Percentiles rank a stretch among this genome's conserved stretches.
phyloP scores from a whole-genome alignment of 2,113 vertebrate species.

The Sorex fumeus region DNA sequence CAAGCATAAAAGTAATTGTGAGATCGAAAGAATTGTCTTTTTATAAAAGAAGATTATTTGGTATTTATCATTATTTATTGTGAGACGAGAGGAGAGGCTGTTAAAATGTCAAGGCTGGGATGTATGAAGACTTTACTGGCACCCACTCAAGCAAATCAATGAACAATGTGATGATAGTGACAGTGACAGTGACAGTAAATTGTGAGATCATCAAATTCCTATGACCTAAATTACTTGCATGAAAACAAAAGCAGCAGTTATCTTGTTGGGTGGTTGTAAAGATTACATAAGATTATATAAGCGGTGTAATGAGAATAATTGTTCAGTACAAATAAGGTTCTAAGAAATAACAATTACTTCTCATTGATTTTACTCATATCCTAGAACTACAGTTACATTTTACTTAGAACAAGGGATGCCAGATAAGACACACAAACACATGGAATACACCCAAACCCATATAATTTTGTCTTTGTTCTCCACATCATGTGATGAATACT shows the following conservation, averaged over 20 bases:
- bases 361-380: background rate
- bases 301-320: background rate
- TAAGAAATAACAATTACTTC: slow-evolving; percentile 19
- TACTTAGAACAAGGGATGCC: background rate
- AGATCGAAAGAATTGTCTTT: background rate
- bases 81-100: no score
- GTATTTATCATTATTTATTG: background rate
- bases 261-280: background rate
- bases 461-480: background rate
- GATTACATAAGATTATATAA: background rate
- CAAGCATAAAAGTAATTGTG: background rate
- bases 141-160: no score
- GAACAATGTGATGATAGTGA: no score
- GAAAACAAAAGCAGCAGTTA: background rate
- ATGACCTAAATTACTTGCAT: background rate
- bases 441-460: background rate
- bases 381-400: background rate
- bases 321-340: background rate
- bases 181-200: no score
- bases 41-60: background rate
- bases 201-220: background rate
- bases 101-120: no score
- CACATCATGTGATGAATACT: background rate
- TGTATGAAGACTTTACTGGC: no score
- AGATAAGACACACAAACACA: background rate